phyloP scores from a whole-genome alignment of 2,113 vertebrate genomes.

The Melanostigma gelatinosum region DNA sequence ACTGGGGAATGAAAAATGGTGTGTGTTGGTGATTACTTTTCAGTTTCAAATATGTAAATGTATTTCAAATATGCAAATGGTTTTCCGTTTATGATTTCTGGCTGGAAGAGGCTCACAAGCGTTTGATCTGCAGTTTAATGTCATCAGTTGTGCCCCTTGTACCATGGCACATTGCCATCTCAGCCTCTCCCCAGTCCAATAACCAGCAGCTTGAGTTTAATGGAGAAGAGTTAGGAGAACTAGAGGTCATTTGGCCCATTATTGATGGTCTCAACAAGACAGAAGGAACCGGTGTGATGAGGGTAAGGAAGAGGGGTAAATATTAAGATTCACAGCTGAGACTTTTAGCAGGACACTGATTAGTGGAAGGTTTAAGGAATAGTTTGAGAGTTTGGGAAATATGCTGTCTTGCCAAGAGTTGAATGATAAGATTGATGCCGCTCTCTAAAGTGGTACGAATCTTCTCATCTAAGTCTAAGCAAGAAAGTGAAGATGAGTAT shows the following conservation, averaged over 20 bases:
- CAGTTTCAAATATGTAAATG: constrained; percentile 68
- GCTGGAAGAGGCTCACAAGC: constrained; percentile 60
- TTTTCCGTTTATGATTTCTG: constrained; percentile 71
- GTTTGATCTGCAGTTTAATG: constrained; percentile 77
- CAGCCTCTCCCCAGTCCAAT: constrained; percentile 69
- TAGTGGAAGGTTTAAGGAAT: constrained; percentile 20
- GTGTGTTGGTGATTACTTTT: constrained; percentile 62
- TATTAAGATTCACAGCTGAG: constrained; percentile 41
- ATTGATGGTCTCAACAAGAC: constrained; percentile 55
- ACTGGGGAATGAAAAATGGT: constrained; percentile 66
- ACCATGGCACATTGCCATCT: constrained; percentile 69
- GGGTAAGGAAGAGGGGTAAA: constrained; percentile 25
- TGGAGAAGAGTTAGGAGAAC: constrained; percentile 75
- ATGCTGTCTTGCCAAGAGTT: neutral
- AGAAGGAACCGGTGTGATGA: constrained; percentile 32
- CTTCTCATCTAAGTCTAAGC: neutral
- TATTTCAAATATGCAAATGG: constrained; percentile 72
- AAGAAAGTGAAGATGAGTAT: neutral
- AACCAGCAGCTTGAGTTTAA: constrained; percentile 75
- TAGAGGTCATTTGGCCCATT: constrained; percentile 75
- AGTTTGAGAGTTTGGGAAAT: constrained; percentile 1
- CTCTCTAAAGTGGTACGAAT: neutral
- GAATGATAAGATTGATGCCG: neutral
- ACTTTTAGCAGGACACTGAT: constrained; percentile 29
- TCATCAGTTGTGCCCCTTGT: constrained; percentile 72